Evolutionary conservation across 2,797 vertebrate species (phyloP).

Genomic region (Centropyge bicolor): DNA sequence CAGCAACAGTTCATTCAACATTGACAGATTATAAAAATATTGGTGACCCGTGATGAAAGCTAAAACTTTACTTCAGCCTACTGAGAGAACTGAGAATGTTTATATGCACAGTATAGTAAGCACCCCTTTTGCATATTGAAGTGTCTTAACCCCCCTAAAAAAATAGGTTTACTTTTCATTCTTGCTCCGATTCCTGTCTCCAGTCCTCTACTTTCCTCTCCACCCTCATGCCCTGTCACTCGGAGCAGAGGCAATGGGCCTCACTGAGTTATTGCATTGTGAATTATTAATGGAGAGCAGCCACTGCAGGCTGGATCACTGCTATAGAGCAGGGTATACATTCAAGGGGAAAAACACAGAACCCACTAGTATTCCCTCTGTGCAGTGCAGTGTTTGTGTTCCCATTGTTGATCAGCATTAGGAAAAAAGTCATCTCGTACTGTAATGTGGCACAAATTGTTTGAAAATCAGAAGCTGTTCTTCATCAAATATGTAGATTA

Average conservation of each 20-base stretch:
- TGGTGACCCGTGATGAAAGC: neutral
- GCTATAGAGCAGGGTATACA: constrained; percentile 35
- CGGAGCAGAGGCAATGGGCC: constrained; percentile 47
- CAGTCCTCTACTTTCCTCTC: constrained; percentile 17
- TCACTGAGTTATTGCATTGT: constrained; percentile 65
- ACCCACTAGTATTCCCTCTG: constrained; percentile 25
- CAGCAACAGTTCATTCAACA: neutral
- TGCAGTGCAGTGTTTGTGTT: constrained; percentile 7
- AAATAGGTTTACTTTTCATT: constrained; percentile 1
- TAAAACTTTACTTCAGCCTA: neutral
- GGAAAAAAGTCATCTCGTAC: neutral
- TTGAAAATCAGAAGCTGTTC: constrained; percentile 17
- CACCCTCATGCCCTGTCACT: constrained; percentile 49
- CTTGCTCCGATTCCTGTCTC: constrained; percentile 10
- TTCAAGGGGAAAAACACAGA: constrained; percentile 32
- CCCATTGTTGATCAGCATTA: neutral
- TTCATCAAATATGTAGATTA: neutral
- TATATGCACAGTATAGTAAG: neutral
- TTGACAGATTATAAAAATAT: neutral
- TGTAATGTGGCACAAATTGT: neutral
- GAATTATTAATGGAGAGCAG: constrained; percentile 76
- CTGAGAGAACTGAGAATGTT: neutral
- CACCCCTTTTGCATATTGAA: neutral
- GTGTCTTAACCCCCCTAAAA: neutral
- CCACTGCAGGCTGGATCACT: constrained; percentile 58